Conservation (phyloP, 2,113 vertebrate genomes). For the Ciconia stormi region DNA sequence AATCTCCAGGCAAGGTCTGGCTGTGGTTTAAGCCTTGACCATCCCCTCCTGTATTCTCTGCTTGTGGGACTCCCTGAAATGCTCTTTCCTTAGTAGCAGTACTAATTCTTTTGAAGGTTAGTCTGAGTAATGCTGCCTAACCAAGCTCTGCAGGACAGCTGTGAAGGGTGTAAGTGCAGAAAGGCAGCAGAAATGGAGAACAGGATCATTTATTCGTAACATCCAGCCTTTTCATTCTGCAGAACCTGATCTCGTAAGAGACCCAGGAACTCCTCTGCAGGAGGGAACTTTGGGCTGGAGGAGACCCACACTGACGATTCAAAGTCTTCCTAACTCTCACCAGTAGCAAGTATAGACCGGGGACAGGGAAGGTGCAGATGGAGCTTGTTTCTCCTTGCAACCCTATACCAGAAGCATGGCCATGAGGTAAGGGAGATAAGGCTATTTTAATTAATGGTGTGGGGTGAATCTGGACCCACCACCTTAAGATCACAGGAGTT, state of each 20-base stretch:
- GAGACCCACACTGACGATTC: fast-evolving
- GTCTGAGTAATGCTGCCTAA: background rate
- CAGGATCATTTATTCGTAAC: background rate
- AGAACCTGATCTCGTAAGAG: background rate
- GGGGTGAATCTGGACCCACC: background rate
- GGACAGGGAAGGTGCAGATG: background rate
- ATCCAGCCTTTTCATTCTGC: background rate
- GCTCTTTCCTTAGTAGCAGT: background rate
- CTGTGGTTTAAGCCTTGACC: background rate
- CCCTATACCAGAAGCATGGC: background rate
- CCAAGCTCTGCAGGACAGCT: background rate
- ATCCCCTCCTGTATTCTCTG: background rate
- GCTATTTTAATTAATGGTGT: background rate
- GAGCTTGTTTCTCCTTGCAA: background rate
- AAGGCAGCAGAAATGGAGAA: background rate
- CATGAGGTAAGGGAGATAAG: background rate
- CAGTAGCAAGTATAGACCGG: fast-evolving
- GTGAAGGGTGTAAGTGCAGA: background rate
- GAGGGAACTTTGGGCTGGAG: background rate
- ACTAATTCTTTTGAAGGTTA: background rate
- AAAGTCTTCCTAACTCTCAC: background rate
- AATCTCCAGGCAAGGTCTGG: background rate
- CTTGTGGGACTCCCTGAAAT: background rate
- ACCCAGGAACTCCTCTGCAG: background rate
- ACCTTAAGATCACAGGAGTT: background rate